phyloP scores from a whole-genome alignment of 2,113 vertebrate species.

The Onychostruthus taczanowskii region DNA sequence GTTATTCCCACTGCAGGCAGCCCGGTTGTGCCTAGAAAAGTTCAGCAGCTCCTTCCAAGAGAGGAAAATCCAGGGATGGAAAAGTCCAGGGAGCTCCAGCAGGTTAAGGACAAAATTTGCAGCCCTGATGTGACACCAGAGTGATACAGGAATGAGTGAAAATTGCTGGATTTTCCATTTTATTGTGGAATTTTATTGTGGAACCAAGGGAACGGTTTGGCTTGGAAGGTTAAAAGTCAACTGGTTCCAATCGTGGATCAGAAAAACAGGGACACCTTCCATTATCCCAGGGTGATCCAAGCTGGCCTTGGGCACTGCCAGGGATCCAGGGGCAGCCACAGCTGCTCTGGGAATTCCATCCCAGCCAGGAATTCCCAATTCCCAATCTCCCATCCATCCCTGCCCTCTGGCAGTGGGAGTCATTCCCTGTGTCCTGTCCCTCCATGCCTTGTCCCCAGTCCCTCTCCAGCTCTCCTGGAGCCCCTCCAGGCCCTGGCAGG shows the following conservation, averaged over 20 bases:
- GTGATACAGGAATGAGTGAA: neutral
- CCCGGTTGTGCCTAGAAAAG: neutral
- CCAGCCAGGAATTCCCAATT: neutral
- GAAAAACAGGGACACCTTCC: neutral
- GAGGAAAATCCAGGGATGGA: neutral
- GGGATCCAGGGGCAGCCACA: neutral
- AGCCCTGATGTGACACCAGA: neutral
- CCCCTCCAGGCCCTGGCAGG: neutral
- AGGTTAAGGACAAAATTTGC: neutral
- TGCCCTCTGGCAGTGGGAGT: neutral
- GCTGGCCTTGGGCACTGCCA: rapidly evolving
- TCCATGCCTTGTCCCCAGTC: neutral
- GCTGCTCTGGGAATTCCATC: neutral
- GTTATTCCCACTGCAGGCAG: neutral
- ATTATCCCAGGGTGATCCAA: rapidly evolving
- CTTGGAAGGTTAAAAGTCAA: neutral
- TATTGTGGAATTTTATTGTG: neutral
- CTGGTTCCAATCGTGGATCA: neutral
- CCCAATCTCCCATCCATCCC: neutral
- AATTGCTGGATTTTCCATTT: neutral
- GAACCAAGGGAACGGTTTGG: neutral
- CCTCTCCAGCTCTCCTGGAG: neutral
- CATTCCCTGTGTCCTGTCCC: neutral
- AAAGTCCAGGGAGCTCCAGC: neutral
- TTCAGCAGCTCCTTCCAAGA: neutral